phyloP scores from a whole-genome alignment of 30 jellyfish, hydroid and myxozoan species.

The Rhopilema esculentum region DNA sequence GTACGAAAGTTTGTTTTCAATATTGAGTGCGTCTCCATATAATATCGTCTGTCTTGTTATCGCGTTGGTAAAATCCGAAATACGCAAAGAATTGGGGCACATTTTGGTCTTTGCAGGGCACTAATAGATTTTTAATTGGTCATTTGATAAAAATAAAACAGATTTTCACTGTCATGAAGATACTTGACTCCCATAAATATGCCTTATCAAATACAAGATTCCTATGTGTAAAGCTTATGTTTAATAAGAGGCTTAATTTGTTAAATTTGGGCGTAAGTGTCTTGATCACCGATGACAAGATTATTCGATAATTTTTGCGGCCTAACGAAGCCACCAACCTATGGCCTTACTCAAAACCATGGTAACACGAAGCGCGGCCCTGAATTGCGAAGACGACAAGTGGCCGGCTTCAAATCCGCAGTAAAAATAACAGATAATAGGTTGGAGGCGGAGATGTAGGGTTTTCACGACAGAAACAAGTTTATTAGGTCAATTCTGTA shows the following conservation, averaged over 20 bases:
- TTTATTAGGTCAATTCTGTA: conserved; percentile 36
- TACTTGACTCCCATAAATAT: neutral
- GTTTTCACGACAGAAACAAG: conserved; percentile 3
- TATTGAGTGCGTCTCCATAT: neutral
- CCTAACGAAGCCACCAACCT: conserved; percentile 56
- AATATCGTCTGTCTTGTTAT: neutral
- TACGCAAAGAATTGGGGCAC: neutral
- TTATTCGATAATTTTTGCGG: conserved; percentile 32
- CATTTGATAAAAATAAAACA: neutral
- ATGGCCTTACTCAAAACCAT: conserved; percentile 18
- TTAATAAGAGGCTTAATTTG: conserved; percentile 61
- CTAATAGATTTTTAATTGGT: neutral
- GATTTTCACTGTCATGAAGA: neutral
- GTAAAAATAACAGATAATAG: conserved; percentile 48
- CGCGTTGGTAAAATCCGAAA: neutral
- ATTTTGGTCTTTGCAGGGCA: neutral
- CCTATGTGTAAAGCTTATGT: conserved; percentile 16
- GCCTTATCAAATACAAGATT: neutral
- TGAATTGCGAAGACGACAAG: conserved; percentile 9
- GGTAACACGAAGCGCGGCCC: conserved; percentile 36
- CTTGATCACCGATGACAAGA: conserved; percentile 69
- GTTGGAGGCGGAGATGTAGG: conserved; percentile 59
- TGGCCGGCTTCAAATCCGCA: conserved; percentile 43
- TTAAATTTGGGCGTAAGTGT: conserved; percentile 82
- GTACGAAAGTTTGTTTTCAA: neutral